A percentile compares a stretch with the other conserved stretches of the same genome.
These are phyloP conservation scores for Opisthocomus hoazin DNA, from an alignment of 2,113 vertebrate species.

Conservation along the genomic window DNA sequence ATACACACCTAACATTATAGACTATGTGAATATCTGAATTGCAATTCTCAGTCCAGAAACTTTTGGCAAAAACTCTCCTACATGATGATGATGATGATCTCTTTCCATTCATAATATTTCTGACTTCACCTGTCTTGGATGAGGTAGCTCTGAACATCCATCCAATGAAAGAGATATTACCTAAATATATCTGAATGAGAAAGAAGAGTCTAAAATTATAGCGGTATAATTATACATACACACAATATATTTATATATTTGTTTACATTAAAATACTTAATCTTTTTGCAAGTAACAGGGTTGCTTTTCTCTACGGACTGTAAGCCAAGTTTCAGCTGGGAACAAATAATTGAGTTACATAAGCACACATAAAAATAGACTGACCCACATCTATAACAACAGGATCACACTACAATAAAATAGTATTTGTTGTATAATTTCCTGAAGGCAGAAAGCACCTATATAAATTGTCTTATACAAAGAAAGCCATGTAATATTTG, in stretches of 20 bases:
- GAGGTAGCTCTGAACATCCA: background rate
- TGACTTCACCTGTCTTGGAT: background rate
- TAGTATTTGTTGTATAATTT: background rate
- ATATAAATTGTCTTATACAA: background rate
- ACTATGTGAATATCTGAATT: background rate
- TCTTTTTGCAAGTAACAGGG: background rate
- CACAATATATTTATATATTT: background rate
- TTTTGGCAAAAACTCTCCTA: background rate
- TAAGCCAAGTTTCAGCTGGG: conserved; percentile 24
- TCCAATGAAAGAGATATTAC: background rate
- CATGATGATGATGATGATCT: background rate
- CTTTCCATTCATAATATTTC: background rate
- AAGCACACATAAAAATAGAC: conserved; percentile 41
- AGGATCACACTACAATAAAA: background rate
- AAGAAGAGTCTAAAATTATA: background rate
- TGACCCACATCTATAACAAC: conserved; percentile 42
- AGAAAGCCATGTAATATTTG: background rate
- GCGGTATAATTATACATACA: background rate
- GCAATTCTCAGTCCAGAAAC: background rate
- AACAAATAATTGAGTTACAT: conserved; percentile 46
- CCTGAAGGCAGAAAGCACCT: background rate
- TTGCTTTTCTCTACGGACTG: background rate
- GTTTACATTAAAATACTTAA: background rate
- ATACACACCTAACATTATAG: background rate
- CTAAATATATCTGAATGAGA: background rate